Conservation (phyloP, 2,888 invertebrate species). For the Coenonympha glycerion region DNA sequence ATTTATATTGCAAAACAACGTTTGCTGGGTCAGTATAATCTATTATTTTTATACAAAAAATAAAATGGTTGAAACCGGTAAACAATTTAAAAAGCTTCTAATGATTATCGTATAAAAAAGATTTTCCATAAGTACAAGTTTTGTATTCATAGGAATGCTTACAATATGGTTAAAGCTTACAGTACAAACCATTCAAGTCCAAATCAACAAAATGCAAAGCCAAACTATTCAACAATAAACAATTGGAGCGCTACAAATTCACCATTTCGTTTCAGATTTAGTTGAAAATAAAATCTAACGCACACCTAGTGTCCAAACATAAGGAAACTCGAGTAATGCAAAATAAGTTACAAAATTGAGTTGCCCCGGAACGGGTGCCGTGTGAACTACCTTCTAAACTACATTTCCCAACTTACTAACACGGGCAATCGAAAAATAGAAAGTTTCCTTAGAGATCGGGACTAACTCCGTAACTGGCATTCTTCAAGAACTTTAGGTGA, state of each 20-base stretch:
- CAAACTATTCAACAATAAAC: neutral
- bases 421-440: slow-evolving; percentile 72
- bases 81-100: no score
- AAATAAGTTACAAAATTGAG: slow-evolving; percentile 60
- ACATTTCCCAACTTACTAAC: slow-evolving; percentile 68
- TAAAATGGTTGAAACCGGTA: no score
- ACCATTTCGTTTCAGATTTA: neutral
- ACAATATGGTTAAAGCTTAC: no score
- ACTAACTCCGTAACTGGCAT: slow-evolving; percentile 69
- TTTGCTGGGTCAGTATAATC: no score
- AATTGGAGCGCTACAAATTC: slow-evolving; percentile 1
- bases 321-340: slow-evolving; percentile 47
- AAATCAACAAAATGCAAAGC: neutral
- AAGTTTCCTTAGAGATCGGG: slow-evolving; percentile 56
- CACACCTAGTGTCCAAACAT: slow-evolving; percentile 33
- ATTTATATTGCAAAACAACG: no score
- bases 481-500: slow-evolving; percentile 62
- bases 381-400: slow-evolving; percentile 60
- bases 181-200: neutral
- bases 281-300: slow-evolving; percentile 21
- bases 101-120: no score
- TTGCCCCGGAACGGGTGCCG: slow-evolving; percentile 46
- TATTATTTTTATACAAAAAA: no score
- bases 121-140: no score
- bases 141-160: no score